Percentiles rank a stretch among this genome's conserved stretches.
Evolutionary conservation across 1,140 invertebrate genomes (phyloP).

Genomic region (Harpegnathos saltator): DNA sequence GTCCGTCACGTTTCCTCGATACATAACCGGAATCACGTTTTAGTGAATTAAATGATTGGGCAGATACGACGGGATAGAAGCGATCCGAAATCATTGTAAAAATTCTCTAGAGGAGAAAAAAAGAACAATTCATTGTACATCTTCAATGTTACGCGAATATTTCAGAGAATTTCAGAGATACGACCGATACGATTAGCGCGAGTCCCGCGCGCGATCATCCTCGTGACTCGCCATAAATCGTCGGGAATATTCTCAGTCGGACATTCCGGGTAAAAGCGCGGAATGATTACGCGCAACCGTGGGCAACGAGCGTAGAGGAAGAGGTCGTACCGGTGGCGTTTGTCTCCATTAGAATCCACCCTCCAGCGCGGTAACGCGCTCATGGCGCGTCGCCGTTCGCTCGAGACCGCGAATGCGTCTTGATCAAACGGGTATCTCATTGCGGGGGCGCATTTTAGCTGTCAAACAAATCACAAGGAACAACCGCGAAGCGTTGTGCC

Average conservation of each 20-base stretch:
- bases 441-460: neutral
- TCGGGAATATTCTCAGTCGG: constrained; percentile 35
- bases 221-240: constrained; percentile 43
- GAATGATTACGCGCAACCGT: constrained; percentile 41
- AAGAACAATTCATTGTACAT: no score
- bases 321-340: constrained; percentile 49
- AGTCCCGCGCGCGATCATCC: neutral
- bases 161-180: neutral
- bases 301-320: constrained; percentile 32
- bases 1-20: neutral
- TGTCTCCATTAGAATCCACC: constrained; percentile 72
- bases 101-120: no score
- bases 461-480: constrained; percentile 19
- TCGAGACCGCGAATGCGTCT: constrained; percentile 12
- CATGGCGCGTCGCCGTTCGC: neutral
- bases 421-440: constrained; percentile 58
- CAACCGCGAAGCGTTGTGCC: constrained; percentile 8
- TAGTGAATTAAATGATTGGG: no score
- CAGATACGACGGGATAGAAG: no score
- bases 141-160: no score
- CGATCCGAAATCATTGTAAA: neutral
- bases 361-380: constrained; percentile 8
- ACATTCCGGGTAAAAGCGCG: constrained; percentile 28
- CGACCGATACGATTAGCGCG: neutral
- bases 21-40: neutral